phyloP scores from a whole-genome alignment of 2,113 vertebrate genomes.

The Argyrosomus japonicus region DNA sequence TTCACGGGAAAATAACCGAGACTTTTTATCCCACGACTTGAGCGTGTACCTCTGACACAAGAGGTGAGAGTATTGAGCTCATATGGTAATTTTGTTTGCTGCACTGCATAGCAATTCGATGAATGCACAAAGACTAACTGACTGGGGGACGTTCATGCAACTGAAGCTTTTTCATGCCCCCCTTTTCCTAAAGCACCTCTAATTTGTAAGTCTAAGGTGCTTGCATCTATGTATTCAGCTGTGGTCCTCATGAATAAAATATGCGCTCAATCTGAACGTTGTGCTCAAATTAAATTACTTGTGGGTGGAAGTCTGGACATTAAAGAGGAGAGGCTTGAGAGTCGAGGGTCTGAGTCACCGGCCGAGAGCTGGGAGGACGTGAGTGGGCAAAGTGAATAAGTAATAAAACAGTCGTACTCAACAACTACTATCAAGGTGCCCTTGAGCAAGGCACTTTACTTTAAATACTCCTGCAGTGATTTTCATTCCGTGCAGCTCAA shows the following conservation, averaged over 20 bases:
- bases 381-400: background rate
- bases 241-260: conserved; percentile 37
- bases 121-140: conserved; percentile 32
- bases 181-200: conserved; percentile 40
- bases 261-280: conserved; percentile 37
- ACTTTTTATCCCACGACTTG: background rate
- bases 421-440: conserved; percentile 34
- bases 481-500: background rate
- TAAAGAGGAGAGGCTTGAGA: conserved; percentile 8
- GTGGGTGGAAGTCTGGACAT: conserved; percentile 31
- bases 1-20: conserved; percentile 6
- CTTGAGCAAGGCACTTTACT: conserved; percentile 66
- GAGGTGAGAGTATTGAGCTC: conserved; percentile 35
- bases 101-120: conserved; percentile 52
- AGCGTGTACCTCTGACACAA: conserved; percentile 25
- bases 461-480: conserved; percentile 3
- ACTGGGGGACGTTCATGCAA: conserved; percentile 37
- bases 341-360: conserved; percentile 11
- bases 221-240: conserved; percentile 42
- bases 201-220: conserved; percentile 20
- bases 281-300: conserved; percentile 46
- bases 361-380: conserved; percentile 2
- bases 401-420: background rate
- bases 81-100: conserved; percentile 31
- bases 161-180: conserved; percentile 7